Conservation (phyloP, 2,113 vertebrate species). For the Hydrolagus affinis region DNA sequence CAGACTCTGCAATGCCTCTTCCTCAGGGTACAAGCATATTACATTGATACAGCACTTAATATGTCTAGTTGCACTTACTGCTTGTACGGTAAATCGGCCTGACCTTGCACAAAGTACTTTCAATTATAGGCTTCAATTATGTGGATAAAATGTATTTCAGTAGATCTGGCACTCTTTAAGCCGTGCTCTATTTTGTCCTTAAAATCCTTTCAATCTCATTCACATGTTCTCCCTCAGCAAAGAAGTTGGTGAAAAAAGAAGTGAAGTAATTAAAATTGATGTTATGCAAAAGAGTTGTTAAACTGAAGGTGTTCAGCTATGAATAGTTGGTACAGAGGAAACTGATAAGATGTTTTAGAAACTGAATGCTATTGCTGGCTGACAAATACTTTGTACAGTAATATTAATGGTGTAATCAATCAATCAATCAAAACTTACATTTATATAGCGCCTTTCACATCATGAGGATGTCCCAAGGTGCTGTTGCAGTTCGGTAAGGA, state of each 20-base stretch:
- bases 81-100: background rate
- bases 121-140: background rate
- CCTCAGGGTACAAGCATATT: background rate
- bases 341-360: too few species aligned
- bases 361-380: too few species aligned
- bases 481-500: too few species aligned
- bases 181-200: background rate
- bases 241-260: background rate
- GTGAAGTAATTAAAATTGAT: background rate
- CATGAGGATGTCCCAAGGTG: too few species aligned
- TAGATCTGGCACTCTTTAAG: background rate
- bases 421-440: too few species aligned
- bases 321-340: background rate
- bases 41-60: conserved; percentile 10
- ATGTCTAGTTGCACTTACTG: conserved; percentile 20
- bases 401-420: too few species aligned
- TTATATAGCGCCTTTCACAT: too few species aligned
- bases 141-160: background rate
- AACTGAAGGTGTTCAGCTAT: background rate
- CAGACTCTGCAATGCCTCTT: background rate
- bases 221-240: background rate
- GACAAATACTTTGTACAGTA: too few species aligned
- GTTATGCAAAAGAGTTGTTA: background rate
- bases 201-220: background rate
- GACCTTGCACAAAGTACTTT: conserved; percentile 18